Evolutionary conservation across 2,888 invertebrate species (phyloP).

Genomic region (Mactromeris polynyma): DNA sequence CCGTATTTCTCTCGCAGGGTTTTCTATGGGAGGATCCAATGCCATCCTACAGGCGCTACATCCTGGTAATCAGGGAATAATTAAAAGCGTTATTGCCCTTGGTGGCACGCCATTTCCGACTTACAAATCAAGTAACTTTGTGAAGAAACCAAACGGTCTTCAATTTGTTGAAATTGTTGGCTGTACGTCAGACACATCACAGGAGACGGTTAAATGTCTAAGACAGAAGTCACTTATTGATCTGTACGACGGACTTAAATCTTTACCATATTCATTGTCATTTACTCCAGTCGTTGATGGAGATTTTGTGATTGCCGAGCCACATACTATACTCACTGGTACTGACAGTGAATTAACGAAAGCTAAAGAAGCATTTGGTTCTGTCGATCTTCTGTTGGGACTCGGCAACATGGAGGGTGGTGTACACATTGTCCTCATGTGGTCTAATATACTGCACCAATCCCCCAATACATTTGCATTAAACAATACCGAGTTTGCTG

Average conservation of each 20-base stretch:
- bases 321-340: constrained; percentile 34
- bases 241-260: constrained; percentile 24
- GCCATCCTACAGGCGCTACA: constrained; percentile 60
- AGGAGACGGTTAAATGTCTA: constrained; percentile 39
- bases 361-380: constrained; percentile 45
- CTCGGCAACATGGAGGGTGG: constrained; percentile 54
- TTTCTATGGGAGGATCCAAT: constrained; percentile 89
- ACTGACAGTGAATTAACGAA: background rate
- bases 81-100: constrained; percentile 55
- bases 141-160: background rate
- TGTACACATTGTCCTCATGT: constrained; percentile 49
- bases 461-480: constrained; percentile 32
- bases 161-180: constrained; percentile 35
- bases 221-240: constrained; percentile 43
- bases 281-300: constrained; percentile 57
- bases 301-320: constrained; percentile 48
- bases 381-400: constrained; percentile 51
- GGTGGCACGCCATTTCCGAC: constrained; percentile 53
- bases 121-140: constrained; percentile 30
- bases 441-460: constrained; percentile 50
- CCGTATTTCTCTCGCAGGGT: constrained; percentile 92
- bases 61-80: constrained; percentile 42
- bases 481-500: constrained; percentile 33
- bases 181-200: constrained; percentile 28
- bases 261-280: constrained; percentile 13